Conservation (phyloP, 2,797 vertebrate genomes). For the Anableps anableps region DNA sequence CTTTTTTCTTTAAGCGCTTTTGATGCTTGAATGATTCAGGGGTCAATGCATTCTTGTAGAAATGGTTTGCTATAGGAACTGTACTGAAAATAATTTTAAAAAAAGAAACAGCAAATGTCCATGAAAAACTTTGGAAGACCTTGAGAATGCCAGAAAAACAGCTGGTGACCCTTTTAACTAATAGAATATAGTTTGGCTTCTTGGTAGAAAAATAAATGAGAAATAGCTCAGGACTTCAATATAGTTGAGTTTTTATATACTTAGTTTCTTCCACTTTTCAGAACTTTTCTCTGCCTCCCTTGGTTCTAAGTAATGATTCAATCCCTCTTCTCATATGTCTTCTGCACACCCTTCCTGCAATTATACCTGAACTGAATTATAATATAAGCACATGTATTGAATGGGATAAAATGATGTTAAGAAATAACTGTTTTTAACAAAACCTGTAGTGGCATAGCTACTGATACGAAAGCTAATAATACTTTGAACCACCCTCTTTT, state of each 20-base stretch:
- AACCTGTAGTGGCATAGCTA: not conserved
- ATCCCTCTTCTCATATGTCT: not conserved
- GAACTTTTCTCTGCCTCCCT: not conserved
- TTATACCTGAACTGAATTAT: not conserved
- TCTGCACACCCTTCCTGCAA: not conserved
- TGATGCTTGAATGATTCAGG: not conserved
- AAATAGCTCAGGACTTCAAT: not conserved
- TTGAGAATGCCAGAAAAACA: not conserved
- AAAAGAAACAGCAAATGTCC: too few species aligned
- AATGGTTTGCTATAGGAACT: not conserved
- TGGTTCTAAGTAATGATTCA: too few species aligned
- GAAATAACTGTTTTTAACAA: not conserved
- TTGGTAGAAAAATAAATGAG: not conserved
- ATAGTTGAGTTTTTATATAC: not conserved
- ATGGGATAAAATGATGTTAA: not conserved
- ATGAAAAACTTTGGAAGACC: not conserved
- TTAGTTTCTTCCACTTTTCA: not conserved
- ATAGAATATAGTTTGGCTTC: not conserved
- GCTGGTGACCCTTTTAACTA: not conserved
- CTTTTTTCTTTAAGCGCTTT: not conserved
- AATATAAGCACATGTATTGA: not conserved
- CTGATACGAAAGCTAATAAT: not conserved
- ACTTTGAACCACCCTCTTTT: not conserved
- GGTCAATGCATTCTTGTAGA: not conserved
- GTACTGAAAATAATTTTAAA: not conserved